These are phyloP conservation scores for Sturmia bella DNA, from an alignment of 2,888 invertebrate species.

Conservation along the genomic window DNA sequence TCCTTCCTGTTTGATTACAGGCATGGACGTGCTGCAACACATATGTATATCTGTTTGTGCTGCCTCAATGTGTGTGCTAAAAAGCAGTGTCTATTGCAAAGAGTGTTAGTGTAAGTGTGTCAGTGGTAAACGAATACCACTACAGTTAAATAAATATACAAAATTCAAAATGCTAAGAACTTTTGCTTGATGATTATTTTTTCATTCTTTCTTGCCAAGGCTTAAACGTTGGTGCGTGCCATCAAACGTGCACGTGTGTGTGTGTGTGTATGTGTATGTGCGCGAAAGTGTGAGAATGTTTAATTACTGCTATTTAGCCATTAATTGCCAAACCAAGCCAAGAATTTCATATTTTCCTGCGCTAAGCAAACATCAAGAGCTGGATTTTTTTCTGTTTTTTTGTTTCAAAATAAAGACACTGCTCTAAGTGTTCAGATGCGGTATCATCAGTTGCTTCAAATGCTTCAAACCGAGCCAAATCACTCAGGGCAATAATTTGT, in stretches of 20 bases:
- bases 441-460: constrained; percentile 1
- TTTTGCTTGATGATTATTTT: neutral
- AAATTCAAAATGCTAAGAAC: constrained; percentile 30
- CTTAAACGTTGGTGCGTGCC: constrained; percentile 22
- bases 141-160: neutral
- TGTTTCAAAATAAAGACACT: neutral
- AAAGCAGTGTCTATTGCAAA: constrained; percentile 22
- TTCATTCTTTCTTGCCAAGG: neutral
- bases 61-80: constrained; percentile 3
- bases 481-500: constrained; percentile 14
- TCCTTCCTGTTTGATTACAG: constrained; percentile 42
- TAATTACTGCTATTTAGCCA: constrained; percentile 53
- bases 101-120: constrained; percentile 40
- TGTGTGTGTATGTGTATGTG: neutral
- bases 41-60: neutral
- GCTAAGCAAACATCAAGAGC: neutral
- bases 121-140: constrained; percentile 23
- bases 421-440: constrained; percentile 15
- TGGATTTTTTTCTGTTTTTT: too few species aligned
- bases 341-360: constrained; percentile 21
- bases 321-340: constrained; percentile 47
- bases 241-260: constrained; percentile 21
- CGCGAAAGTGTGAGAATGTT: constrained; percentile 36
- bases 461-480: neutral
- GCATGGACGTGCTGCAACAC: constrained; percentile 38